These are phyloP conservation scores for Hololepta plana DNA, from an alignment of 2,888 invertebrate species.

Conservation along the genomic window DNA sequence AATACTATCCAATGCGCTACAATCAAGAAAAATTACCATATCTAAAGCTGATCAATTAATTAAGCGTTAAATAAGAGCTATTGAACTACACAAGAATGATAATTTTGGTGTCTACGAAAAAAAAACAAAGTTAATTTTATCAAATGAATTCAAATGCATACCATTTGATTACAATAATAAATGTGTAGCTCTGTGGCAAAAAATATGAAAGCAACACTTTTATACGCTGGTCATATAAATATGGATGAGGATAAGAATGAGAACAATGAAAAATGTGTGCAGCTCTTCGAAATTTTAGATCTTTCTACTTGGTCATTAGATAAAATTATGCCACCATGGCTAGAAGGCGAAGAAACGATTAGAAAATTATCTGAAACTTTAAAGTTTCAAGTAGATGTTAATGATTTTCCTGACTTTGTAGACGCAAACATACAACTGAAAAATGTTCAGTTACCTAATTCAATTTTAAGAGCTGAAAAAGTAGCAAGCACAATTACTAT, in stretches of 20 bases:
- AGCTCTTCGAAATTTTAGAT: slow-evolving; percentile 8
- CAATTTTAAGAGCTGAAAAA: slow-evolving; percentile 8
- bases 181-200: slow-evolving; percentile 7
- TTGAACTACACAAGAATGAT: slow-evolving; percentile 4
- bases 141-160: slow-evolving; percentile 6
- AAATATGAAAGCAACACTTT: slow-evolving; percentile 6
- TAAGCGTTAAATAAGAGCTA: slow-evolving; percentile 7
- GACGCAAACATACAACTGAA: slow-evolving; percentile 6
- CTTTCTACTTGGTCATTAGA: slow-evolving; percentile 8
- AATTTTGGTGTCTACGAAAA: slow-evolving; percentile 7
- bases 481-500: slow-evolving; percentile 7
- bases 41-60: slow-evolving; percentile 5
- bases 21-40: slow-evolving; percentile 7
- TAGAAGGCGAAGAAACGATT: slow-evolving; percentile 9
- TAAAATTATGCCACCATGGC: slow-evolving; percentile 8
- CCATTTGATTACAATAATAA: slow-evolving; percentile 7
- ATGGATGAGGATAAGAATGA: slow-evolving; percentile 7
- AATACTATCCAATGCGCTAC: slow-evolving; percentile 8
- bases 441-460: too few relatives aligned
- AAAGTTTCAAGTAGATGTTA: too few relatives aligned
- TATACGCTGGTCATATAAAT: slow-evolving; percentile 6
- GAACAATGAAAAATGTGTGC: slow-evolving; percentile 8
- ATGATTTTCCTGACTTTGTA: slow-evolving; percentile 7
- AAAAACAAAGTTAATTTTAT: slow-evolving; percentile 6
- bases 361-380: too few relatives aligned